Evolutionary conservation across 2,797 vertebrate genomes (phyloP).

Genomic region (Knipowitschia caucasica): DNA sequence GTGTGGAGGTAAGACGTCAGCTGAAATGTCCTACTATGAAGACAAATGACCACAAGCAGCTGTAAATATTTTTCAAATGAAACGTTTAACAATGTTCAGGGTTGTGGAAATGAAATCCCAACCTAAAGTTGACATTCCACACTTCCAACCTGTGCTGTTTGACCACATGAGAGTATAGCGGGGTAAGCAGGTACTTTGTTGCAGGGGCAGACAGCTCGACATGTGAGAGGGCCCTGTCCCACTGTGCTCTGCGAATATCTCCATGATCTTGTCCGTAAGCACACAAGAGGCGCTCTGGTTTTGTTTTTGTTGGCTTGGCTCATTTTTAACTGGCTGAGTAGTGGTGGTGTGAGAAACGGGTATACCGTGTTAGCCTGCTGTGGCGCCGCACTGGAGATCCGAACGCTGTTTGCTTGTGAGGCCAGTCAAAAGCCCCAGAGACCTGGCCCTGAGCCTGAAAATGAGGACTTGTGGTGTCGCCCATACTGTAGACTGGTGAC

Average conservation of each 20-base stretch:
- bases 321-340: constrained; percentile 46
- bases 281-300: constrained; percentile 35
- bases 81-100: too few relatives aligned
- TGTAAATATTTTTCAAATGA: neutral
- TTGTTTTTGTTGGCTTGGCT: constrained; percentile 36
- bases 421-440: constrained; percentile 19
- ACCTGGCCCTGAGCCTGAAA: constrained; percentile 22
- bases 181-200: neutral
- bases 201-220: constrained; percentile 11
- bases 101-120: too few relatives aligned
- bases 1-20: constrained; percentile 85
- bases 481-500: constrained; percentile 20
- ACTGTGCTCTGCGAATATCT: constrained; percentile 20
- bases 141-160: neutral
- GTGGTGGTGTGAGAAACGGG: constrained; percentile 50
- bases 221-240: constrained; percentile 44
- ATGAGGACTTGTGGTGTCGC: constrained; percentile 1
- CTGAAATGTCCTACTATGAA: neutral
- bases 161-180: neutral
- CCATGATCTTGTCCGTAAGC: constrained; percentile 37
- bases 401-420: constrained; percentile 10
- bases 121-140: neutral
- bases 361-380: constrained; percentile 31
- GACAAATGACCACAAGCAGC: neutral
- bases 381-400: constrained; percentile 30